Evolutionary conservation across 2,888 invertebrate species (phyloP), one percentile per base, ranked within the genome.

Genomic region (Didymodactylos carnosus): DNA sequence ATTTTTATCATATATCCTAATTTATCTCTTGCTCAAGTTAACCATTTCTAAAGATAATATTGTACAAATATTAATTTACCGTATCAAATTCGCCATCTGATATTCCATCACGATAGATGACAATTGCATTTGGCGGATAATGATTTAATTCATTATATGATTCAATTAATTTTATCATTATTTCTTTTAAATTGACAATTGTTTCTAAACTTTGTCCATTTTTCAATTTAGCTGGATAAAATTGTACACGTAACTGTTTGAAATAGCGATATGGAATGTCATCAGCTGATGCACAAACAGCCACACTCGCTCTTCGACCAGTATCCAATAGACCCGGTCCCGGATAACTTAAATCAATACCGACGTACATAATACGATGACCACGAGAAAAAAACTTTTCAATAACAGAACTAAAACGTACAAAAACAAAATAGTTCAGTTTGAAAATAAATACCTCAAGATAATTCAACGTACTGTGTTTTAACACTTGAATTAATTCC

Each of bases 291-390:
- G 73, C 77, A 35, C 76, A 75, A 23, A 77, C 77, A 10, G 77
- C 77, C 35, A 77, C 77, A 19, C 76, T 77, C 8, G 77, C 76
- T n/a, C 75, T 73, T 39, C 43, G 35, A 29, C 74, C 49, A 35
- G n/a, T 23, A 40, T 62, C 72, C n/a, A n/a, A n/a, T n/a, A n/a
- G n/a, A 27, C 71, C 71, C 16, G 77, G 75, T 39, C 73, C 72
- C 13, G 76, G 76, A 73, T 77, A 77, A n/a, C 76, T 77, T 5
- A 77, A 76, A 70, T 77, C 77, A 25, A 74, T 72, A 16, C 77
- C 77, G 27, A 77, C 76, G 23, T 71, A 51, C 74, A 74, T 74
- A 35, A 35, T 35, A n/a, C 13, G 35, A 35, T 62, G 62, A 3
- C 62, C 62, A 35, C 35, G 35, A 10, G 3, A 35, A 14, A 62